Evolutionary conservation across 2,113 vertebrate species (phyloP).

Genomic region (Salminus brasiliensis): DNA sequence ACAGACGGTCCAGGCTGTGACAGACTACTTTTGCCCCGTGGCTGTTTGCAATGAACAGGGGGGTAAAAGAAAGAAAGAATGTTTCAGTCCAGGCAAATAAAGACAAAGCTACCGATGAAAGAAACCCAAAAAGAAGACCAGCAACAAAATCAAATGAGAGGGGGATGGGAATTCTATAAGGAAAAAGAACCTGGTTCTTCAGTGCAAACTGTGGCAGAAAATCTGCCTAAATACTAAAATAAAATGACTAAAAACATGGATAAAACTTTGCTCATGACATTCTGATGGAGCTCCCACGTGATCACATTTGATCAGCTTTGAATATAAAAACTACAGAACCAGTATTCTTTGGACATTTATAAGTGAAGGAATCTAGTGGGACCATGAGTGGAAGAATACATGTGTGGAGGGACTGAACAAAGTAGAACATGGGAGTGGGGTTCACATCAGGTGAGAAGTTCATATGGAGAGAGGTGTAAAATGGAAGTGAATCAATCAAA

Average conservation of each 20-base stretch:
- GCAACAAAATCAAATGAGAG: slow-evolving; percentile 82
- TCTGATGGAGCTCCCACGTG: neutral
- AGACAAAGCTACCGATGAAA: slow-evolving; percentile 95
- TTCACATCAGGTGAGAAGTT: slow-evolving; percentile 69
- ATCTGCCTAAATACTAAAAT: neutral
- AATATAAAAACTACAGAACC: slow-evolving; percentile 73
- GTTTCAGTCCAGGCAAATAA: slow-evolving; percentile 99
- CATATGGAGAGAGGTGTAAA: slow-evolving; percentile 68
- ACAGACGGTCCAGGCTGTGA: slow-evolving; percentile 97
- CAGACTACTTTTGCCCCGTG: slow-evolving; percentile 97
- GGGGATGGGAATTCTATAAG: slow-evolving; percentile 70
- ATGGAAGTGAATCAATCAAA: slow-evolving; percentile 66
- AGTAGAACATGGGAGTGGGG: slow-evolving; percentile 70
- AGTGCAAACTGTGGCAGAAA: slow-evolving; percentile 51
- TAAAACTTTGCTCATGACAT: neutral
- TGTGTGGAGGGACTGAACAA: slow-evolving; percentile 68
- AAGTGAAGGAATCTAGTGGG: slow-evolving; percentile 76
- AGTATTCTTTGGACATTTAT: slow-evolving; percentile 83
- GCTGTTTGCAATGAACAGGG: slow-evolving; percentile 99
- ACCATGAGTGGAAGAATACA: slow-evolving; percentile 76
- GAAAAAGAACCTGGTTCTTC: slow-evolving; percentile 88
- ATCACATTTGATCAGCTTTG: neutral
- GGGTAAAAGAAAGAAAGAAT: slow-evolving; percentile 98
- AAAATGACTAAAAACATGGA: neutral
- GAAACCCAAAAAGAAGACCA: slow-evolving; percentile 81